Conservation (phyloP, 2,888 invertebrate genomes). For the Dichetophora obliterata region DNA sequence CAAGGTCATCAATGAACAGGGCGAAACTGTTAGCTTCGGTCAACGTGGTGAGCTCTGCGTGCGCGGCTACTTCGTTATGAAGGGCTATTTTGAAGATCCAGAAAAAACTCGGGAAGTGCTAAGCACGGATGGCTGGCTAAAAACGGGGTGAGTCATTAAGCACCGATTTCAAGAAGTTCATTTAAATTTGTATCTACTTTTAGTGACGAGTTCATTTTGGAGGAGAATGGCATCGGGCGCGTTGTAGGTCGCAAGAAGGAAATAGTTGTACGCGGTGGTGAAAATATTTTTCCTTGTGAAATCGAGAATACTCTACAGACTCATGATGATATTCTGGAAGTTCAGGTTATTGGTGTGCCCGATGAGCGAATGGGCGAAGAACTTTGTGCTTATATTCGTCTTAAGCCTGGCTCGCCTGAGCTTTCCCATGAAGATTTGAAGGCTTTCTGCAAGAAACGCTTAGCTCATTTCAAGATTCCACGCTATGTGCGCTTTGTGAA, state of each 20-base stretch:
- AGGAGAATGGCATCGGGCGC: conserved; percentile 75
- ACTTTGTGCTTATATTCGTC: conserved; percentile 74
- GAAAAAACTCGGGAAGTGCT: conserved; percentile 77
- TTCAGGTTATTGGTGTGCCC: conserved; percentile 77
- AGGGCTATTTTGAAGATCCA: conserved; percentile 80
- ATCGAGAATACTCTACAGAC: conserved; percentile 78
- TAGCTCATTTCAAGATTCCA: conserved; percentile 83
- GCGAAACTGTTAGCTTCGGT: conserved; percentile 75
- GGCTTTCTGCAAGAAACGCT: conserved; percentile 75
- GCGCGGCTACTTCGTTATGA: conserved; percentile 78
- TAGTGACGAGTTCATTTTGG: conserved; percentile 72
- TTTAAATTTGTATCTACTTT: conserved; percentile 14
- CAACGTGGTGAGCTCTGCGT: conserved; percentile 79
- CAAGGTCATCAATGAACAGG: conserved; percentile 73
- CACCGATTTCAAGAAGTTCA: not conserved
- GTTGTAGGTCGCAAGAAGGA: conserved; percentile 80
- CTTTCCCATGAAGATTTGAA: conserved; percentile 73
- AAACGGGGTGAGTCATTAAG: conserved; percentile 74
- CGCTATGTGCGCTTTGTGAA: conserved; percentile 75
- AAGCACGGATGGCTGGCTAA: conserved; percentile 77
- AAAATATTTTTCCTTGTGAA: conserved; percentile 83
- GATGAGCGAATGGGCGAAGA: conserved; percentile 81
- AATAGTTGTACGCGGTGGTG: conserved; percentile 81
- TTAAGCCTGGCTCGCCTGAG: conserved; percentile 66
- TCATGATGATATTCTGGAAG: conserved; percentile 77